These are phyloP conservation scores for Heliangelus exortis DNA, from an alignment of 2,797 vertebrate species.

Conservation along the genomic window DNA sequence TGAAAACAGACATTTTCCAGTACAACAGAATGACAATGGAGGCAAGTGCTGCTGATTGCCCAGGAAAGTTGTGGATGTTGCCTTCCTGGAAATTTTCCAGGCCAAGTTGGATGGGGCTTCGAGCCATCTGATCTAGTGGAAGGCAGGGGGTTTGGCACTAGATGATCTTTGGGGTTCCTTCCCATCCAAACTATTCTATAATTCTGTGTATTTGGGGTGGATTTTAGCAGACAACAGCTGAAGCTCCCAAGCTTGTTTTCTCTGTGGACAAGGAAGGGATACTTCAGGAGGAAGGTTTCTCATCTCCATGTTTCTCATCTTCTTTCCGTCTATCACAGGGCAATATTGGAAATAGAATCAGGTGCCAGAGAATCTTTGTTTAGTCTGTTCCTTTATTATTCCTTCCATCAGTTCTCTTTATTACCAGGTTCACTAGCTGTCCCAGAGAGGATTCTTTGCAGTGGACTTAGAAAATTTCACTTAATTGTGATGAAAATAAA, in stretches of 20 bases:
- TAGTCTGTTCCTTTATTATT: too few relatives aligned
- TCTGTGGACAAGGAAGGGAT: neutral
- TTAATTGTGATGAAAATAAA: neutral
- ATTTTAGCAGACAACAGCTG: neutral
- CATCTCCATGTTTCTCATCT: neutral
- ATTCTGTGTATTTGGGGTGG: neutral
- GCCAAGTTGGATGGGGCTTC: too few relatives aligned
- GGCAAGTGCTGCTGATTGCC: neutral
- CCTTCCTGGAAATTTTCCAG: too few relatives aligned
- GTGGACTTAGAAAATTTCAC: neutral
- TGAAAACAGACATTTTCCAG: conserved; percentile 27
- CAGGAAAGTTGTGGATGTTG: too few relatives aligned
- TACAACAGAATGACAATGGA: neutral
- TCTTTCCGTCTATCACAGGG: neutral
- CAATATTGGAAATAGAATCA: neutral
- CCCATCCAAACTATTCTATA: too few relatives aligned
- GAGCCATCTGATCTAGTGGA: too few relatives aligned
- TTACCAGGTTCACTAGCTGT: neutral
- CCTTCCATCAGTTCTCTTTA: neutral
- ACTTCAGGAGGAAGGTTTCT: neutral
- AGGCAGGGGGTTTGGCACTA: too few relatives aligned
- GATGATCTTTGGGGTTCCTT: too few relatives aligned
- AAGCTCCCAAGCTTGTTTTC: neutral
- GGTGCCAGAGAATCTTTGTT: neutral
- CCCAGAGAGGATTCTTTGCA: neutral